Evolutionary conservation across 2,888 invertebrate species (phyloP).

Genomic region (Gasteruption jaculator): DNA sequence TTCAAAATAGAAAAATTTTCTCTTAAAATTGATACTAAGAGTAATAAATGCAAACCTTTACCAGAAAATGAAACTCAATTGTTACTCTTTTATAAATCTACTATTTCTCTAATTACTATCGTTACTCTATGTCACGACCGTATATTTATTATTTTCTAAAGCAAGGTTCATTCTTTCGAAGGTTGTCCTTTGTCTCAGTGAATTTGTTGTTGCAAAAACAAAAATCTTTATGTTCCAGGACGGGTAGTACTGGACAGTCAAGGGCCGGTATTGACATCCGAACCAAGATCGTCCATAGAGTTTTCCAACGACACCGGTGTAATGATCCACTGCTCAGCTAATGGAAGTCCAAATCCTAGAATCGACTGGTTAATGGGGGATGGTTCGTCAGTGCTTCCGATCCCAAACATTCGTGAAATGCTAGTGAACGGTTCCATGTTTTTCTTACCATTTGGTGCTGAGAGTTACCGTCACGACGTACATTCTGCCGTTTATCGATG

Average conservation of each 20-base stretch:
- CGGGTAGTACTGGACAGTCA: constrained; percentile 54
- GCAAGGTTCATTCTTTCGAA: not conserved
- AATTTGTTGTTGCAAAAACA: no score
- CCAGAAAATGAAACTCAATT: no score
- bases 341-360: constrained; percentile 71
- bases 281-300: constrained; percentile 70
- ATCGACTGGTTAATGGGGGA: constrained; percentile 75
- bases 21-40: no score
- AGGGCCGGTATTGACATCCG: constrained; percentile 73
- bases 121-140: no score
- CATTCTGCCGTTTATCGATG: constrained; percentile 81
- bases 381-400: constrained; percentile 61
- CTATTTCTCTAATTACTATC: no score
- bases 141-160: no score
- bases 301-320: constrained; percentile 77
- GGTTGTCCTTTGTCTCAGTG: no score
- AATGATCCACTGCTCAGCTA: constrained; percentile 72
- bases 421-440: constrained; percentile 81
- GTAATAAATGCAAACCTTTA: no score
- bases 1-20: no score
- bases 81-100: no score
- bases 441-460: constrained; percentile 79
- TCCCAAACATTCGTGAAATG: constrained; percentile 69
- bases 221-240: constrained; percentile 36
- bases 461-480: constrained; percentile 76